Conservation (phyloP, 2,113 vertebrate genomes). For the Galbula dea region DNA sequence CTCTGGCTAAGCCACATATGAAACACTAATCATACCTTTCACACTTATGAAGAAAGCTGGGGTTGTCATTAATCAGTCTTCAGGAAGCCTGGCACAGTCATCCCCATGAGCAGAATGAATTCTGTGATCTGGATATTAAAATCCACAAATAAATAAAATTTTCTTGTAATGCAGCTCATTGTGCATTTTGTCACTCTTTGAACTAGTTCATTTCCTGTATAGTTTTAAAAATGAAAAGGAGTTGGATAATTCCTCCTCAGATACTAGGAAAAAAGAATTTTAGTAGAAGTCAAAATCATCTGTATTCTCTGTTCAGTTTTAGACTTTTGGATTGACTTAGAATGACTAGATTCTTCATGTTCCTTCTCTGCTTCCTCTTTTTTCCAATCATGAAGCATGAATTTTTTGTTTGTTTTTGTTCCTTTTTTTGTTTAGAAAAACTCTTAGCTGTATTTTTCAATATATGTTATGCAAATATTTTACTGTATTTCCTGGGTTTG, state of each 20-base stretch:
- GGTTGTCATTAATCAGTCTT: neutral
- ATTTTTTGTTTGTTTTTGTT: neutral
- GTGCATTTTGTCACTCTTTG: neutral
- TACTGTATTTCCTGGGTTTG: neutral
- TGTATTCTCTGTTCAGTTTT: neutral
- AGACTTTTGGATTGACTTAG: neutral
- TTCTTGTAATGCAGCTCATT: neutral
- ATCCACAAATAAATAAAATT: neutral
- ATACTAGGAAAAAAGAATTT: neutral
- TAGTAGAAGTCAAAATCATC: neutral
- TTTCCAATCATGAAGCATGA: neutral
- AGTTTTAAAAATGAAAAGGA: neutral
- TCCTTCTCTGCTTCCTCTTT: neutral
- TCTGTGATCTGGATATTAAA: neutral
- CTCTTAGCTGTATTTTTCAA: neutral
- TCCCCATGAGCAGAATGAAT: neutral
- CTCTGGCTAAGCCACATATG: neutral
- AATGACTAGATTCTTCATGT: neutral
- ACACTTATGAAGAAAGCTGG: neutral
- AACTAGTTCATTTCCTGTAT: neutral
- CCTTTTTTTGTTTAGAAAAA: neutral
- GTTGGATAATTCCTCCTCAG: neutral
- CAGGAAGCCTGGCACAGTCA: neutral
- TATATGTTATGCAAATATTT: neutral
- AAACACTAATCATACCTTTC: fast-evolving